phyloP scores from a whole-genome alignment of 2,888 invertebrate genomes.

The Heliconius erato region DNA sequence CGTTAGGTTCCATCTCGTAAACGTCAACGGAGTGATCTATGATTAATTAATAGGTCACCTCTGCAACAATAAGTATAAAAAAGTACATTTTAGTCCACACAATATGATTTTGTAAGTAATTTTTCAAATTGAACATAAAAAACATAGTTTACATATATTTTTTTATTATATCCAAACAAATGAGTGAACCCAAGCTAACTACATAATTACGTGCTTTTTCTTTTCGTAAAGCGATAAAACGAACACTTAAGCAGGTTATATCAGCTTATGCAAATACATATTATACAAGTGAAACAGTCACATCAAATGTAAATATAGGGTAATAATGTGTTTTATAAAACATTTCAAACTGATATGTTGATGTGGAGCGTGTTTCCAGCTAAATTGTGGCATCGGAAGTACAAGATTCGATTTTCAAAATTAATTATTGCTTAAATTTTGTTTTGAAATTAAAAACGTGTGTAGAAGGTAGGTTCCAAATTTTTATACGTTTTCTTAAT shows the following conservation, averaged over 20 bases:
- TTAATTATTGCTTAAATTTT: background rate
- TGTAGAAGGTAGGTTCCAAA: too few species aligned
- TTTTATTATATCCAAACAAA: constrained; percentile 1
- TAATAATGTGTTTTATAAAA: background rate
- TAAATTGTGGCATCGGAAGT: background rate
- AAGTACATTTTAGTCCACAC: too few species aligned
- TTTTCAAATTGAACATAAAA: too few species aligned
- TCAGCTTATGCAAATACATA: constrained; percentile 22
- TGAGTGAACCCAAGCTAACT: background rate
- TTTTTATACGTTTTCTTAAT: too few species aligned
- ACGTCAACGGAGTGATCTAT: too few species aligned
- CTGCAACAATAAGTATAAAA: too few species aligned
- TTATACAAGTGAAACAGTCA: constrained; percentile 20
- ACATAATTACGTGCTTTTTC: constrained; percentile 11
- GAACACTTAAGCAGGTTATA: constrained; percentile 17
- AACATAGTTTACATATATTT: background rate
- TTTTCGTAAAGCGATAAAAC: constrained; percentile 19
- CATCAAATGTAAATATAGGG: constrained; percentile 22
- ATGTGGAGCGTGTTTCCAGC: background rate
- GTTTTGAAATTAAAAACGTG: background rate
- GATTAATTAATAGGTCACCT: too few species aligned
- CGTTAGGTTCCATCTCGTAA: too few species aligned
- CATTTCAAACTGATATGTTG: background rate
- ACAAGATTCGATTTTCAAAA: background rate
- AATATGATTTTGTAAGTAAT: too few species aligned